Evolutionary conservation across 1,140 invertebrate genomes (phyloP), one percentile per base, ranked within the genome.

Genomic region (Battus philenor): DNA sequence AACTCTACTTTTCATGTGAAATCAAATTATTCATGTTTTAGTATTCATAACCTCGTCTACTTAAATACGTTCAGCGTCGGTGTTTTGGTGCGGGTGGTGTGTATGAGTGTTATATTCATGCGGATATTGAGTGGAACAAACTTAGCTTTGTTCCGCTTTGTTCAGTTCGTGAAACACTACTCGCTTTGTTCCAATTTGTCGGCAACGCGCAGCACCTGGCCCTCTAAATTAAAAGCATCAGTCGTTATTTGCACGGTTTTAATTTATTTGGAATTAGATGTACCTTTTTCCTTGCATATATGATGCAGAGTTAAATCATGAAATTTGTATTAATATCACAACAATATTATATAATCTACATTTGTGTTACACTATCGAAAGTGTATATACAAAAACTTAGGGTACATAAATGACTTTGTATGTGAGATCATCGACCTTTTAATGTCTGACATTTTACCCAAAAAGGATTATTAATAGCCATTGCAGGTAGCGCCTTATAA

Each of bases 121-220:
- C 7, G 43, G 32, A 47, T 32, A 44, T 31, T 32, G 41, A 20
- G 50, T 52, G 31, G 59, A 47, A 60, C 44, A 62, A 48, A 45
- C 54, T 38, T 15, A 20, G 33, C 59, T 57, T 59, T 72, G 69
- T 67, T 53, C 36, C 27, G 39, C 52, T 54, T 13, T 13, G 26
- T 54, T 54, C 49, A 47, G 50, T 56, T 68, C 51, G 54, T 44
- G 45, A 32, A 54, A 59, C 47, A 55, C 27, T 47, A 50, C 10
- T 31, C 31, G 43, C 47, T 54, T 61, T 59, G 59, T 59, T 57
- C 34, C 30, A 38, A 45, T 48, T 48, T 34, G 32, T 10, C 17
- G 17, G 9, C n/a, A 38, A 27, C 32, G 16, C 20, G 36, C 22
- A 36, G 22, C 54, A 60, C 41, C 57, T 51, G 44, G 52, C 16